phyloP scores from a whole-genome alignment of 1,140 invertebrate species.

The Ditylenchus dipsaci region DNA sequence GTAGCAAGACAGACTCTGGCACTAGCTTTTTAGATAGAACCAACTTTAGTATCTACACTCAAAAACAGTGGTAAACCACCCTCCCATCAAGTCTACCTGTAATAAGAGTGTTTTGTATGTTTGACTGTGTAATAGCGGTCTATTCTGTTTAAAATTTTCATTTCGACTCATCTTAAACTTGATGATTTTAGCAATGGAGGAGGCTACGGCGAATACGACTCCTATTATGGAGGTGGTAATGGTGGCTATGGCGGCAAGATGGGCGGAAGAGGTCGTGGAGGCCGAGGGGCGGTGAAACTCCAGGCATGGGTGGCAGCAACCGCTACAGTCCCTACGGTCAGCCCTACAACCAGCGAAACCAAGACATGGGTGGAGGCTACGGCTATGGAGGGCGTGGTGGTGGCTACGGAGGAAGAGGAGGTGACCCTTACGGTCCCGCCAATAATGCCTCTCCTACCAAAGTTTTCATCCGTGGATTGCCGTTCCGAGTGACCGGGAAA shows the following conservation, averaged over 20 bases:
- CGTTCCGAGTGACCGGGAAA: slow-evolving; percentile 19
- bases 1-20: no score
- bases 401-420: neutral
- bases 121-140: no score
- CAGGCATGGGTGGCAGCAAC: neutral
- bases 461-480: slow-evolving; percentile 25
- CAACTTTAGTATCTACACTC: no score
- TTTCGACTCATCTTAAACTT: no score
- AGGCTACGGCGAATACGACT: neutral
- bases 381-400: neutral
- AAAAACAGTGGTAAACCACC: no score
- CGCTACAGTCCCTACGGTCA: neutral
- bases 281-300: neutral
- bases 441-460: slow-evolving; percentile 5
- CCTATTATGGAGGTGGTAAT: neutral
- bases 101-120: no score
- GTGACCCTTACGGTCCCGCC: neutral
- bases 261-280: no score
- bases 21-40: no score
- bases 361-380: neutral
- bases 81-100: no score
- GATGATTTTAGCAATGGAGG: no score
- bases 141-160: no score
- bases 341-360: neutral
- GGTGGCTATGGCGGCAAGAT: neutral